Evolutionary conservation across 1,140 invertebrate species (phyloP), one percentile per base, ranked within the genome.

Genomic region (Drosophila pseudoobscura): DNA sequence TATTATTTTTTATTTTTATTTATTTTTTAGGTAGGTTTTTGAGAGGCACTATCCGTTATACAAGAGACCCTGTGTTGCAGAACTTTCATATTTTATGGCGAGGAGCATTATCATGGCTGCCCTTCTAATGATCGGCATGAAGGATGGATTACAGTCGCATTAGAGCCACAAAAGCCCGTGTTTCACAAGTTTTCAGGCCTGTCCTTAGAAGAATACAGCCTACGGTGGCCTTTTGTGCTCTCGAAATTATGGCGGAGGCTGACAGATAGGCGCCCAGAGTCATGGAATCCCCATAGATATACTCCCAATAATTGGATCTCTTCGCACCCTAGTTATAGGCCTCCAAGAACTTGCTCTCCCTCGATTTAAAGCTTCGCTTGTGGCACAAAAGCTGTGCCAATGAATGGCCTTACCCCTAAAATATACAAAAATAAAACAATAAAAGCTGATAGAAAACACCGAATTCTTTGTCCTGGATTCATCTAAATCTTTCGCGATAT

Each of bases 111-210:
- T 17, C 20, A 20, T 20, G 1, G 20, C 20, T 99, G 65, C 98
- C 98, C 70, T 97, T 97, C 92, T 98, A 97, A 92, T 98, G 97
- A 91, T 98, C 97, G 92, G 95, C 97, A 93, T 99, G 98, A 77
- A 99, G 97, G 15, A 97, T 97, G 35, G 99, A 93, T 90, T 99
- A 99, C 3, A 99, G 93, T 52, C 98, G 94, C 95, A 99, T 95
- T 9, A 99, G 94, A 90, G 99, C 98, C 9, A 95, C 95, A 91
- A 99, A 99, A 99, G 62, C 95, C 89, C 1, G 94, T 92, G 85
- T 93, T 94, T 49, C 95, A 93, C 91, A 98, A 99, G 92, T 99
- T 99, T 69, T 94, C 94, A 2, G 96, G 96, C 98, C 98, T 99
- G 92, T 99, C 98, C 87, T 96, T 96, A 79, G 94, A 94, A 4